Conservation (phyloP, 2,888 invertebrate species). For the Parapristionchus giblindavisi region DNA sequence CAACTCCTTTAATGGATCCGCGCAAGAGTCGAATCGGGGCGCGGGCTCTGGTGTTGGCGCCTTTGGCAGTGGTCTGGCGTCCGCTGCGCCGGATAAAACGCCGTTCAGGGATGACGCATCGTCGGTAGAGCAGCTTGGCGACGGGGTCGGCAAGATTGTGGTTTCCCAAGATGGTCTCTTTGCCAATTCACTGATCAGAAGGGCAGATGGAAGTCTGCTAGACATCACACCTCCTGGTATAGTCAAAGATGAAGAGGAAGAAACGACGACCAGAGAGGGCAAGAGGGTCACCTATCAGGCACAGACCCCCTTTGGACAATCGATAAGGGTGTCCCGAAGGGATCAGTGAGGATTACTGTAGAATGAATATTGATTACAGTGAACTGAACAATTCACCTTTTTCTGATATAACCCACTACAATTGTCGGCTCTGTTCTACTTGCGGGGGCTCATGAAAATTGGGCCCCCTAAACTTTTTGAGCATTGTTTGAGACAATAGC, state of each 20-base stretch:
- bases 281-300: constrained; percentile 26
- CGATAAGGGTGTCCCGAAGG: constrained; percentile 14
- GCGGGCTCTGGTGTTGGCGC: constrained; percentile 9
- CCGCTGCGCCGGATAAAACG: not conserved
- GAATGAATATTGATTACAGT: too few species aligned
- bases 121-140: constrained; percentile 29
- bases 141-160: constrained; percentile 27
- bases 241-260: not conserved
- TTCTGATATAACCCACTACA: too few species aligned
- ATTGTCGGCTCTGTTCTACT: too few species aligned
- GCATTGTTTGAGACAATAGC: too few species aligned
- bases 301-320: constrained; percentile 9
- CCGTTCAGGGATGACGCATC: constrained; percentile 15
- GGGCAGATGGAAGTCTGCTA: constrained; percentile 12
- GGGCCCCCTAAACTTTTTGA: too few species aligned
- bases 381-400: too few species aligned
- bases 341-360: too few species aligned
- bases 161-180: constrained; percentile 21
- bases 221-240: constrained; percentile 17
- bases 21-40: not conserved
- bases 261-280: not conserved
- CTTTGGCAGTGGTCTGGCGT: constrained; percentile 20
- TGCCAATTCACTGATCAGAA: constrained; percentile 19
- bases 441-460: too few species aligned
- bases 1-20: not conserved